Base-by-base conservation (phyloP, 2,797 vertebrate genomes). In the Sphenodon punctatus region DNA sequence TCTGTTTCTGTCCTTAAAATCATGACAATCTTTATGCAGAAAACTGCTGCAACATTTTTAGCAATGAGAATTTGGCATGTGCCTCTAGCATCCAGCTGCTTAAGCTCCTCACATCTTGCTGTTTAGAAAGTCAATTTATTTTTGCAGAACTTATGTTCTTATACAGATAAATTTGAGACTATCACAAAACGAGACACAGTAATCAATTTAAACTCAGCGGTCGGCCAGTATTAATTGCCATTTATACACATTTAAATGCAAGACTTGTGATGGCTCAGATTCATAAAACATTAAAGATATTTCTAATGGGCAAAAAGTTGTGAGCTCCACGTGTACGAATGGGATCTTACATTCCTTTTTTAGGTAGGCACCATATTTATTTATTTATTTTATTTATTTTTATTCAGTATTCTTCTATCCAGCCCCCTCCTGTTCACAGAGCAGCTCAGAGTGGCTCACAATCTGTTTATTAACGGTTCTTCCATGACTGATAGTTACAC, bases 161-260 rank as follows among this genome's bases (percentile, higher is more conserved):
- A 65, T 76, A 85, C 85, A 93, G 89, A 95, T 90, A 88, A 90
- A 93, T 95, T 91, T 88, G 75, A 88, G 86, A 88, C 85, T 88
- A 87, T 91, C 64, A 84, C 59, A 60, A 92, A 93, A 92, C 80
- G 67, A 93, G 93, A 87, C 88, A 80, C 25, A 55, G 82, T 92
- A 96, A 96, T 96, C 93, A 94, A 94, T 93, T 94, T 94, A 89
- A 86, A 38, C 92, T 89, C 93, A 94, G 93, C 86, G 66, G 93
- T 94, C 91, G 85, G 70, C 80, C 88, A 84, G 91, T 94, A 90
- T 95, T 95, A 95, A 95, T 94, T 94, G 91, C 85, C 88, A 89
- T 90, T 92, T 92, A 84, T 84, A 78, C 75, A 75, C 91, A 95
- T 95, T 95, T 94, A 94, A 93, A 94, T 95, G 94, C 93, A 93